Evolutionary conservation across 2,113 vertebrate species (phyloP).

Genomic region (Agapornis roseicollis): DNA sequence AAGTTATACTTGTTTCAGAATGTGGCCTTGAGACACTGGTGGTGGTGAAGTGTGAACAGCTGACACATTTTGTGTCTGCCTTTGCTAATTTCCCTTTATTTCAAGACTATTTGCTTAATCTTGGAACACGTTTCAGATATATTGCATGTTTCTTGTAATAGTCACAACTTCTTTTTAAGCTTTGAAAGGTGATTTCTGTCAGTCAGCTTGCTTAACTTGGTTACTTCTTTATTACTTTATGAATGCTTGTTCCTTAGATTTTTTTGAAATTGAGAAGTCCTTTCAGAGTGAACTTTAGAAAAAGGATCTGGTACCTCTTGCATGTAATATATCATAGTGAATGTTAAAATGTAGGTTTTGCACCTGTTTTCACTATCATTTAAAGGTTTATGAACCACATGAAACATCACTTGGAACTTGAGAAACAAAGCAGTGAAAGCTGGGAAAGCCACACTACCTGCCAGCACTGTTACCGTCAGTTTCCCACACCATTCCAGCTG

Average conservation of each 20-base stretch:
- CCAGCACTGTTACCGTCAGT: conserved; percentile 97
- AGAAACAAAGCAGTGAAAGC: conserved; percentile 97
- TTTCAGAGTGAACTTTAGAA: neutral
- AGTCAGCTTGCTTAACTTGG: neutral
- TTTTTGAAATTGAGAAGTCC: neutral
- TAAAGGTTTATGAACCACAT: conserved; percentile 99
- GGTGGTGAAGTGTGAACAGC: neutral
- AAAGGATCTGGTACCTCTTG: neutral
- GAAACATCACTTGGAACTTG: conserved; percentile 97
- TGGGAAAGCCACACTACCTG: conserved; percentile 99
- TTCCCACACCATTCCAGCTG: conserved; percentile 95
- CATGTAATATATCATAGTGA: neutral
- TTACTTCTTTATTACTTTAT: neutral
- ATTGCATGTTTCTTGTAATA: neutral
- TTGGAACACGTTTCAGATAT: neutral
- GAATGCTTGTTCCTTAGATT: neutral
- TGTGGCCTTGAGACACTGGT: neutral
- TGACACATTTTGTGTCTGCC: neutral
- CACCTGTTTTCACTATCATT: conserved; percentile 23
- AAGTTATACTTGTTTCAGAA: neutral
- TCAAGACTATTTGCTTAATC: neutral
- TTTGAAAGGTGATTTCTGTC: neutral
- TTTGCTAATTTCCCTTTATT: neutral
- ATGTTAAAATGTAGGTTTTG: conserved; percentile 5
- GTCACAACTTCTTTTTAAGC: neutral